Evolutionary conservation across 1,140 invertebrate species (phyloP), one percentile per base, ranked within the genome.

Genomic region (Metaphire vulgaris): DNA sequence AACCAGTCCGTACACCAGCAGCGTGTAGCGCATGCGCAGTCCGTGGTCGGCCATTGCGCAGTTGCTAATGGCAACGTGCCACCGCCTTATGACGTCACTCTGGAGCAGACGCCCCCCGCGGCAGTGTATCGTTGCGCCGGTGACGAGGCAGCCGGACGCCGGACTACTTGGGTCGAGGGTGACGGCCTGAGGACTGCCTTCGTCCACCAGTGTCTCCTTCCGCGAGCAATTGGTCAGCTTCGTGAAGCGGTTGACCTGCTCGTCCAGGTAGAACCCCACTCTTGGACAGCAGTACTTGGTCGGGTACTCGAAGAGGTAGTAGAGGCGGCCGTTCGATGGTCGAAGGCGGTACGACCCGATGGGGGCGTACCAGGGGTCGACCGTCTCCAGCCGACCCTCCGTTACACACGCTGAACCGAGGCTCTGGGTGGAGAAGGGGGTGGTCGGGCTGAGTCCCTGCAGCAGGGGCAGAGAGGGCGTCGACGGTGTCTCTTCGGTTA

Each of bases 51-150:
- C 6, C 21, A 21, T 12, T 21, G 41, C 41, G 41, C 41, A 56
- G 41, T 56, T 56, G 41, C 41, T 56, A 56, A 56, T 56, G 41
- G 41, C 41, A 56, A 56, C 41, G 41, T 56, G 41, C 41, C 41
- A 56, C 6, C 41, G 41, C 21, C 41, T 6, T 6, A 56, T 56
- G 41, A 56, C 41, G 41, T 56, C 41, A 56, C 41, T 56, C 41
- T 56, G 41, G 6, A 56, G 41, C 41, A 56, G 41, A 56, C 41
- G 41, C 6, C 41, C 41, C 21, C 41, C 41, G 41, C 41, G 6
- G 41, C 41, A 56, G 41, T 21, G 6, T 12, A 56, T 56, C 6
- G 21, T 56, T 6, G 41, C 41, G 41, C 41, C 41, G 21, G 21
- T 56, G 6, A 6, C 21, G 6, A 6, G 41, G 21, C 41, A 56